Evolutionary conservation across 2,113 vertebrate genomes (phyloP).

Genomic region (Nycticorax nycticorax): DNA sequence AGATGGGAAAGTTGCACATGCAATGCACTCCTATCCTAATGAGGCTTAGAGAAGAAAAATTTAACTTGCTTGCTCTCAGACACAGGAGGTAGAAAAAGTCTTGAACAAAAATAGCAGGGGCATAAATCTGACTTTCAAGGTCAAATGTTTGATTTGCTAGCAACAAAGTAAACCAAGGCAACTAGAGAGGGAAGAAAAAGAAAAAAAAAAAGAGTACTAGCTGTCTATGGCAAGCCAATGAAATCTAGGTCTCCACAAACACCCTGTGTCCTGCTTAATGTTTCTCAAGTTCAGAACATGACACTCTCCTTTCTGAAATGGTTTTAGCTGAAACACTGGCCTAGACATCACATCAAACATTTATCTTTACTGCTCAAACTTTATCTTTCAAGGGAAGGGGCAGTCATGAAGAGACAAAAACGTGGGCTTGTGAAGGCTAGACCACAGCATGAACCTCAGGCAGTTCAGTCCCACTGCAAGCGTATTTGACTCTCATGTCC

Average conservation of each 20-base stretch:
- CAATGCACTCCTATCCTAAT: not conserved
- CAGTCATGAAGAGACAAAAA: not conserved
- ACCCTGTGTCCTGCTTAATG: not conserved
- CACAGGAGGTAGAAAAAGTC: not conserved
- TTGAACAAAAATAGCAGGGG: slow-evolving; percentile 34
- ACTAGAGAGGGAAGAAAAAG: not conserved
- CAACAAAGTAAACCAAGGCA: slow-evolving; percentile 13
- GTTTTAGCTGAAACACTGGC: not conserved
- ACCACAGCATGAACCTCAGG: not conserved
- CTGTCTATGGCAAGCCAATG: not conserved
- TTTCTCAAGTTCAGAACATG: not conserved
- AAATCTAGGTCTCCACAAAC: not conserved
- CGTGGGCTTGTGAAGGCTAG: not conserved
- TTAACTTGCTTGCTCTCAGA: not conserved
- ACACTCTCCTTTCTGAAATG: not conserved
- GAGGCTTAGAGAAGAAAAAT: not conserved
- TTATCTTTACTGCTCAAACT: not conserved
- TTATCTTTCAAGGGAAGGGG: not conserved
- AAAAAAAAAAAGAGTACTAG: not conserved
- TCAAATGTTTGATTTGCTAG: slow-evolving; percentile 7
- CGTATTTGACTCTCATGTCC: not conserved
- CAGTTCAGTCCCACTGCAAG: not conserved
- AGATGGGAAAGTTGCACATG: not conserved
- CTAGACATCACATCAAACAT: not conserved
- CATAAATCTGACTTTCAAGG: slow-evolving; percentile 27